Conservation (phyloP, 2,888 invertebrate species). For the Lydus trimaculatus region DNA sequence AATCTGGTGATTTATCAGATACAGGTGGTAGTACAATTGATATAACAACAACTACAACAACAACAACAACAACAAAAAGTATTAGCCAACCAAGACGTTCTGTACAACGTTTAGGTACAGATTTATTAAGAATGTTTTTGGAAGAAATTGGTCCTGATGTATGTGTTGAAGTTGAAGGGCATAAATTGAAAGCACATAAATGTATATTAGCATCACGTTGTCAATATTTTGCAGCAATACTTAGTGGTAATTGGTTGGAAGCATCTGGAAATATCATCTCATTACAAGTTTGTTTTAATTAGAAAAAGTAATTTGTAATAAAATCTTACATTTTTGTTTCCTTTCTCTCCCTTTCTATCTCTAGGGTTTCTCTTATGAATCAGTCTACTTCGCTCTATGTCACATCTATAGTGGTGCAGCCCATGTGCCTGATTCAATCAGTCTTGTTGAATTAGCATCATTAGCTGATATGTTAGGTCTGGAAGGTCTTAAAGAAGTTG, state of each 20-base stretch:
- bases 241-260: slow-evolving; percentile 87
- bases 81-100: slow-evolving; percentile 63
- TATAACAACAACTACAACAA: slow-evolving; percentile 56
- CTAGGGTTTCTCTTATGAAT: slow-evolving; percentile 80
- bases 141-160: slow-evolving; percentile 92
- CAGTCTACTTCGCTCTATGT: slow-evolving; percentile 89
- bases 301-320: background rate
- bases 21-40: slow-evolving; percentile 47
- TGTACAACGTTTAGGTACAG: slow-evolving; percentile 74
- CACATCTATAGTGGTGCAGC: slow-evolving; percentile 95
- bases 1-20: slow-evolving; percentile 48
- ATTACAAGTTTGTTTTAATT: slow-evolving; percentile 74
- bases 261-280: slow-evolving; percentile 81
- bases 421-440: slow-evolving; percentile 85
- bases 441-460: slow-evolving; percentile 85
- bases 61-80: slow-evolving; percentile 24
- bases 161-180: slow-evolving; percentile 82
- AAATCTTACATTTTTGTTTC: background rate
- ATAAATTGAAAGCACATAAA: slow-evolving; percentile 87
- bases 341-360: no score
- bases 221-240: slow-evolving; percentile 90
- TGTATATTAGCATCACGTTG: slow-evolving; percentile 92
- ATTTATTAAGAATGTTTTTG: slow-evolving; percentile 88
- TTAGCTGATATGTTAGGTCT: slow-evolving; percentile 89
- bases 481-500: slow-evolving; percentile 91